These are phyloP conservation scores for Antheraea pernyi DNA, from an alignment of 1,140 invertebrate species.

Conservation along the genomic window DNA sequence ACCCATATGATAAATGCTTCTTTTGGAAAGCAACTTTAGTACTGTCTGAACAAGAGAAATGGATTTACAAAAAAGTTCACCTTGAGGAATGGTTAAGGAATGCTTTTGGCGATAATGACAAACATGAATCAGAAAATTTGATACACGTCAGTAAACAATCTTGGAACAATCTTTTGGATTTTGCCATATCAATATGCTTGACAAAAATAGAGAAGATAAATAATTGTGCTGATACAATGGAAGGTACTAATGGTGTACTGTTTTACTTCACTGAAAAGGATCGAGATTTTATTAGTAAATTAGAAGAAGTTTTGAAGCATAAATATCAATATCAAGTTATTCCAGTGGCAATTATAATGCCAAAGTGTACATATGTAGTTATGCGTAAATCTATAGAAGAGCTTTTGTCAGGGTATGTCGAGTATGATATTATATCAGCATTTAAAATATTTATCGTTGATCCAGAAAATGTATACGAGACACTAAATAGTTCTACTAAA, in stretches of 20 bases:
- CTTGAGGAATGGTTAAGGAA: conserved; percentile 61
- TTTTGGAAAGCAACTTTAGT: conserved; percentile 86
- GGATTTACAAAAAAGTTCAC: conserved; percentile 57
- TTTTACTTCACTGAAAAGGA: conserved; percentile 59
- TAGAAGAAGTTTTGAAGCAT: conserved; percentile 68
- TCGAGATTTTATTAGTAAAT: conserved; percentile 48
- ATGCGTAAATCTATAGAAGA: conserved; percentile 36
- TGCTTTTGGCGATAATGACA: conserved; percentile 55
- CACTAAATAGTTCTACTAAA: conserved; percentile 64
- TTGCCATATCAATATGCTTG: conserved; percentile 66
- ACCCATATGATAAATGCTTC: conserved; percentile 75
- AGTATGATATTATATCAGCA: conserved; percentile 52
- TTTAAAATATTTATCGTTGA: conserved; percentile 62
- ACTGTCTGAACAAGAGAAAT: conserved; percentile 72
- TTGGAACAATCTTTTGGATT: conserved; percentile 73
- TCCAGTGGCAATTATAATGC: conserved; percentile 60
- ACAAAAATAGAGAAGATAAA: conserved; percentile 40
- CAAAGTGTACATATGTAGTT: conserved; percentile 30
- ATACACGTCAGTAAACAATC: conserved; percentile 67
- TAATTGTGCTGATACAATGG: conserved; percentile 57
- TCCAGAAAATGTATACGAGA: conserved; percentile 45
- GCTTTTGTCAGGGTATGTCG: conserved; percentile 39
- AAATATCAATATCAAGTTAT: conserved; percentile 66
- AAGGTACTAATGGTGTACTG: conserved; percentile 66
- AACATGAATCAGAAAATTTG: conserved; percentile 47